phyloP scores from a whole-genome alignment of 2,888 invertebrate genomes.

The Rhogogaster chlorosoma region DNA sequence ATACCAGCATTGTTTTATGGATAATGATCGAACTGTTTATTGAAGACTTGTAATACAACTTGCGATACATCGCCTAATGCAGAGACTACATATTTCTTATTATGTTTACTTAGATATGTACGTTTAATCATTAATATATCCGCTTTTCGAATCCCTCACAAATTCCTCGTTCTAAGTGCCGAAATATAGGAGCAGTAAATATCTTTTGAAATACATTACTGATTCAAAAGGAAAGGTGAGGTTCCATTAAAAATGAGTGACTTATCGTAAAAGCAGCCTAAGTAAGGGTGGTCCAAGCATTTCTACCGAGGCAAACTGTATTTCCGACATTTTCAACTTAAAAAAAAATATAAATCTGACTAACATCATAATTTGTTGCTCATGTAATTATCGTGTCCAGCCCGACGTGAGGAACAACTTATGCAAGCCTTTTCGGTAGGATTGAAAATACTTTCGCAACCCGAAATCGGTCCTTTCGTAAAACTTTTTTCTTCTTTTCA shows the following conservation, averaged over 20 bases:
- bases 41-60: neutral
- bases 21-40: conserved; percentile 12
- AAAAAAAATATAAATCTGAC: neutral
- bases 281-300: neutral
- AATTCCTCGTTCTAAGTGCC: neutral
- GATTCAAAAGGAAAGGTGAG: neutral
- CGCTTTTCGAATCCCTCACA: neutral
- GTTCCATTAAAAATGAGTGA: neutral
- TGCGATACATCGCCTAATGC: neutral
- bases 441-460: neutral
- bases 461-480: neutral
- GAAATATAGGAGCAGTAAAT: neutral
- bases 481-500: neutral
- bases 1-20: neutral
- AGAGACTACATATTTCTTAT: neutral
- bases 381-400: neutral
- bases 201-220: neutral
- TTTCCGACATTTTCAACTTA: neutral
- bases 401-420: neutral
- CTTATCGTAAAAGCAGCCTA: neutral
- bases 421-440: neutral
- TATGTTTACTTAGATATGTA: neutral
- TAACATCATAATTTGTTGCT: neutral
- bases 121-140: neutral
- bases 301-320: neutral